Base-by-base conservation (phyloP, 2,888 invertebrate genomes). In the Tortricodes alternella region DNA sequence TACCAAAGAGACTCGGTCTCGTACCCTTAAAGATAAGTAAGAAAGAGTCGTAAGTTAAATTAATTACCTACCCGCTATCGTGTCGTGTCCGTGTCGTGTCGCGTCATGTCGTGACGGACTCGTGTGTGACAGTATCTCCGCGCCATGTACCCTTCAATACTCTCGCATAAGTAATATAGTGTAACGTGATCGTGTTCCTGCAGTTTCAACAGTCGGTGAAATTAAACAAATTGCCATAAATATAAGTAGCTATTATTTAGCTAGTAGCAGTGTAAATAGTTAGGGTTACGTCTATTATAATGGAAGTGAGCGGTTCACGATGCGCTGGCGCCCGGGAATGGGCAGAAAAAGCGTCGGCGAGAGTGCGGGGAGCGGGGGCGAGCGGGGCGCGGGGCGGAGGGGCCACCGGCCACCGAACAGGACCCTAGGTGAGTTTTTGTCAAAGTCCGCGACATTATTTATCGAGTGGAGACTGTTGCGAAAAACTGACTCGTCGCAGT, bases 1-100 rank as follows among this genome's bases (percentile, higher is more conserved):
- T 91, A 91, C 91, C 91, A 91, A 91, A 91, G 91, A 91, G 91
- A 91, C 91, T 80, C 90, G 91, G 91, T 91, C 91, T 91, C 91
- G 88, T 91, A 91, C 89, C 85, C 84, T 85, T 88, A 88, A 86
- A 85, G 80, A 83, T 89, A 89, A 89, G 89, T 88, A 83, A 79
- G 77, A 83, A 83, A 83, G 83, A 85, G 84, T 86, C 82, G 83
- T 87, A 87, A 86, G 83, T 87, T 86, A 82, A 77, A 85, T 78
- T 81, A 82, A 84, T 81, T 77, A 81, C 75, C 82, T 74, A 79
- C 79, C 83, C 78, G 71, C 70, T 62, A 52, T 67, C 69, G 55
- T 50, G 56, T 56, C 56, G 55, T 32, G 49, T 46, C 53, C 44
- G 53, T 15, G 46, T 49, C 53, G 59, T 27, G 37, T 37, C 56